Evolutionary conservation across 2,888 invertebrate species (phyloP), one percentile per base, ranked within the genome.

Genomic region (Ichneumoninae sp.): DNA sequence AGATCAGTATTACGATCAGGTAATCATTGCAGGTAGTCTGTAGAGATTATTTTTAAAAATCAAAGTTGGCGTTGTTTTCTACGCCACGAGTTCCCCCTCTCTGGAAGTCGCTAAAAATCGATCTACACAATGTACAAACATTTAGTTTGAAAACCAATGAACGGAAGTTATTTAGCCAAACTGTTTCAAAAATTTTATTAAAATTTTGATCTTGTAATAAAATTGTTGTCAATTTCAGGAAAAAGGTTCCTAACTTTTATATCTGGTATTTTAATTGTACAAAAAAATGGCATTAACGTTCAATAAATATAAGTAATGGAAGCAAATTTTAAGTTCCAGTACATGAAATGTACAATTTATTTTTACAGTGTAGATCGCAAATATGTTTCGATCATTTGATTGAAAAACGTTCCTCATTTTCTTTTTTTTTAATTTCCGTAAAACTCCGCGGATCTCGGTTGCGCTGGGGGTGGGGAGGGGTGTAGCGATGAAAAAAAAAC

Each of bases 1-100:
- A 92, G 98, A 98, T 93, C 98, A 98, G 94, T 99, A 99, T 94
- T 96, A 96, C 91, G 98, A 98, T 94, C 98, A 98, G 96, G 98
- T 97, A 94, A 92, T 75, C 16, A 19, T 26, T 70, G 33, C 33
- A 19, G 19, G 26, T 26, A 57, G 8, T 57, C 13, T n/a, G 13
- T 57, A 57, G 22, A 22, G 8, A 57, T 3, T 26, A 26, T 26
- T 26, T 26, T 3, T 0, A 26, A n/a, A 22, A 57, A 4, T 57
- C 57, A 26, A 57, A 22, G 57, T 26, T 26, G 10, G 26, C 8
- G 44, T 13, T 44, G 47, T 57, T 57, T 19, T 22, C 26, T 13
- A 13, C 26, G 3, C 22, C 7, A 3, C 22, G 26, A 26, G 10
- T 10, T 13, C 3, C 22, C 3, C 10, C 22, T 10, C 22, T 10